Conservation (phyloP, 2,888 invertebrate species). For the Trissonchulus sp. region DNA sequence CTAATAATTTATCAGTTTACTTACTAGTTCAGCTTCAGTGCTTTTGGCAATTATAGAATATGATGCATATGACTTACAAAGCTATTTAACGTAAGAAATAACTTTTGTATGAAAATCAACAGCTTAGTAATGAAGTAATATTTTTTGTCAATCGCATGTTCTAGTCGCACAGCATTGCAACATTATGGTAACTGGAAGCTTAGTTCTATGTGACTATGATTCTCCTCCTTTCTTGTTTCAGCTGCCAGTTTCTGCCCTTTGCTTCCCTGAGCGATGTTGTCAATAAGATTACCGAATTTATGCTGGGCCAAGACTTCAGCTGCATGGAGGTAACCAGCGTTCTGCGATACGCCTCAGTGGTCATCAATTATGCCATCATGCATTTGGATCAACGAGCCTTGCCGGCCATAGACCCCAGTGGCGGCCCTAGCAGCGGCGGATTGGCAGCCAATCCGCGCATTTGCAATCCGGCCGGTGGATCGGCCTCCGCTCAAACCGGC, state of each 20-base stretch:
- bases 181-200: no score
- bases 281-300: background rate
- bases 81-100: no score
- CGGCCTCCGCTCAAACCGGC: background rate
- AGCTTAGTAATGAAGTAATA: no score
- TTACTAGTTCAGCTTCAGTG: no score
- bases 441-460: background rate
- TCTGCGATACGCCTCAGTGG: background rate
- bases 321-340: background rate
- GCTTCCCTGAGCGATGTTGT: background rate
- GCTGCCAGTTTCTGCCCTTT: background rate
- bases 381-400: background rate
- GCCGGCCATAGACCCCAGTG: background rate
- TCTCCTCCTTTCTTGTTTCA: background rate
- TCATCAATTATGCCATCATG: background rate
- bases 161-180: no score
- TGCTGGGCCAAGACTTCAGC: background rate
- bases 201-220: no score
- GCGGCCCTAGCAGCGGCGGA: background rate
- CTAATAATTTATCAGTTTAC: no score
- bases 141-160: no score
- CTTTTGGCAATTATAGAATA: no score
- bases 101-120: no score
- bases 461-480: background rate
- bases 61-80: no score